Evolutionary conservation across 2,113 vertebrate species (phyloP), one percentile per base, ranked within the genome.

Genomic region (Apaloderma vittatum): DNA sequence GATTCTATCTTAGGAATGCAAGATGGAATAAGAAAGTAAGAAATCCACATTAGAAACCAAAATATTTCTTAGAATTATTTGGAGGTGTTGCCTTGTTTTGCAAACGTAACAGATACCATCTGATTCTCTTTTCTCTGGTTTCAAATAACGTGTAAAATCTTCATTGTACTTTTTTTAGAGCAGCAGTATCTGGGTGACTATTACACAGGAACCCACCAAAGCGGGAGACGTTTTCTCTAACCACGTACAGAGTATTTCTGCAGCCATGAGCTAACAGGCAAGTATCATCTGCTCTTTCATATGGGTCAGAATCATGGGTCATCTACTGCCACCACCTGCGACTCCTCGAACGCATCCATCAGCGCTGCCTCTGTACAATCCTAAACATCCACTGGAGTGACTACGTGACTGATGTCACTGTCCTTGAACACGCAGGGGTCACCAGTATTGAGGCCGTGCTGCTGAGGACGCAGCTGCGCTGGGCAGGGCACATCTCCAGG

Each of bases 11-110:
- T 36, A 37, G 32, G 34, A 27, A 51, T 3, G 8, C 7, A 7
- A 14, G 12, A 81, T 67, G 57, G 6, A 57, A 15, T 3, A 34
- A 54, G 11, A 61, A 26, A 0, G 0, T 1, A 12, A 87, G 14
- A 75, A 90, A 88, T 29, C 27, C 2, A 12, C 7, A 37, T 7
- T 18, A 48, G 32, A 66, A 81, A 80, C 13, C 2, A 26, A 51
- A 86, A 14, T 8, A 15, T 71, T 86, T 61, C 21, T 62, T 30
- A 24, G 37, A 43, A 49, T 59, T 34, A 24, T 5, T 26, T 0
- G 0, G 32, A 57, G 1, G 7, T 14, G 90, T 58, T 36, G 18
- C 37, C 37, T 54, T 30, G 11, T 30, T 73, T 93, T 54, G 23
- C 14, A 30, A 26, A 26, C 1, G 3, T 26, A 32, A 37, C 57